Conservation (phyloP, 2,113 vertebrate genomes). For the Spea bombifrons region DNA sequence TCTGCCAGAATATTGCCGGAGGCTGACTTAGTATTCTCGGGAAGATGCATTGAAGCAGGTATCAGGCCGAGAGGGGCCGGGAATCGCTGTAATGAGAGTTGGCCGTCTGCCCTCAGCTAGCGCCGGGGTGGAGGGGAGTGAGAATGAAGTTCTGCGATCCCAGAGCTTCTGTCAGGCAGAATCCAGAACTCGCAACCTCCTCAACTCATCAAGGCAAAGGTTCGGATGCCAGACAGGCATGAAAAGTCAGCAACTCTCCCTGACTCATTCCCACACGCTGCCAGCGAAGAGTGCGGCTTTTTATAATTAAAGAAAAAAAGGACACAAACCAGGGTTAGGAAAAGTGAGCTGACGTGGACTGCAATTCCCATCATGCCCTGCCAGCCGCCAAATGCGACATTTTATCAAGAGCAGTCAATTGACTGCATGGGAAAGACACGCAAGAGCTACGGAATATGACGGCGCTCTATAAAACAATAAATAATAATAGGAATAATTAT, state of each 20-base stretch:
- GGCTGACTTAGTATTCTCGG: conserved; percentile 12
- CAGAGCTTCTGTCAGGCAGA: conserved; percentile 14
- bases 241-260: conserved; percentile 7
- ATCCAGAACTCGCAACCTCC: conserved; percentile 16
- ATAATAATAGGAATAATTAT: too few relatives aligned
- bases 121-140: not conserved
- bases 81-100: conserved; percentile 23
- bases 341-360: not conserved
- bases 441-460: too few relatives aligned
- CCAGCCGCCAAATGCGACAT: not conserved
- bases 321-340: not conserved
- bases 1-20: not conserved
- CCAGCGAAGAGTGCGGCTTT: not conserved
- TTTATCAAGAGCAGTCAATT: too few relatives aligned
- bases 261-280: not conserved
- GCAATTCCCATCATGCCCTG: not conserved
- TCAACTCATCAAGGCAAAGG: conserved; percentile 10
- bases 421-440: too few relatives aligned
- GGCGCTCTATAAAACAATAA: too few relatives aligned
- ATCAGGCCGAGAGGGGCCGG: conserved; percentile 9
- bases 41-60: conserved; percentile 31
- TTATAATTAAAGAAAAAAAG: not conserved
- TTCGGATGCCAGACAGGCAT: conserved; percentile 26
- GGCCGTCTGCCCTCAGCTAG: conserved; percentile 20
- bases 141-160: not conserved